Conservation (phyloP, 2,888 invertebrate species). For the Oscheius onirici region DNA sequence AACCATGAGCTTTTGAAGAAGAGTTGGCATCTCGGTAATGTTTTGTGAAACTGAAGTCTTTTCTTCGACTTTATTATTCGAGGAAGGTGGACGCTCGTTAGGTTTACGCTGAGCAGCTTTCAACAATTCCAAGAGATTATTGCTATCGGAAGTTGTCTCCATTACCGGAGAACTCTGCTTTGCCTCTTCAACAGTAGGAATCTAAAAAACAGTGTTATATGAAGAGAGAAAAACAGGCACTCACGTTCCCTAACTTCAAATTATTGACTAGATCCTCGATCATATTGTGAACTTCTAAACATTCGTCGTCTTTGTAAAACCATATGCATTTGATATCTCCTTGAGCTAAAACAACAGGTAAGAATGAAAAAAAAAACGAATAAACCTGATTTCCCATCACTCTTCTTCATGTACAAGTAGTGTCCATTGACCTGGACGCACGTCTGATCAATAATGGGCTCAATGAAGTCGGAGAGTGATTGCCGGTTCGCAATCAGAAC, state of each 20-base stretch:
- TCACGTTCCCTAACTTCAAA: constrained; percentile 40
- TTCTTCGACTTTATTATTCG: neutral
- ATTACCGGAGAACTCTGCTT: constrained; percentile 16
- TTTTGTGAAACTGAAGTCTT: constrained; percentile 17
- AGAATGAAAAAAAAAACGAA: neutral
- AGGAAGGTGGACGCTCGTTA: constrained; percentile 9
- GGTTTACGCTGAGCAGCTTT: constrained; percentile 27
- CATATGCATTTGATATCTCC: constrained; percentile 59
- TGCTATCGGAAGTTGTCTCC: constrained; percentile 4
- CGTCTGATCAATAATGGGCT: constrained; percentile 52
- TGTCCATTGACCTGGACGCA: constrained; percentile 51
- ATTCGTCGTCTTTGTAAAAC: constrained; percentile 52
- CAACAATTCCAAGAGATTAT: constrained; percentile 41
- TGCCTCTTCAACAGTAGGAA: neutral
- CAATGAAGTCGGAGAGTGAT: constrained; percentile 59
- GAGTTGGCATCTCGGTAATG: constrained; percentile 35
- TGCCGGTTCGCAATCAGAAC: constrained; percentile 68
- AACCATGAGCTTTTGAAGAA: constrained; percentile 48
- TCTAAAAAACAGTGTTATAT: constrained; percentile 6
- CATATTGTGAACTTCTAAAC: constrained; percentile 36
- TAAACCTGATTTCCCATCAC: constrained; percentile 43
- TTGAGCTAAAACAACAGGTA: constrained; percentile 17
- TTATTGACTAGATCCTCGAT: constrained; percentile 43
- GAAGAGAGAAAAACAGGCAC: neutral
- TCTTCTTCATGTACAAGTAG: constrained; percentile 60